phyloP scores from a whole-genome alignment of 1,140 invertebrate genomes.

The Anagrus nilaparvatae region DNA sequence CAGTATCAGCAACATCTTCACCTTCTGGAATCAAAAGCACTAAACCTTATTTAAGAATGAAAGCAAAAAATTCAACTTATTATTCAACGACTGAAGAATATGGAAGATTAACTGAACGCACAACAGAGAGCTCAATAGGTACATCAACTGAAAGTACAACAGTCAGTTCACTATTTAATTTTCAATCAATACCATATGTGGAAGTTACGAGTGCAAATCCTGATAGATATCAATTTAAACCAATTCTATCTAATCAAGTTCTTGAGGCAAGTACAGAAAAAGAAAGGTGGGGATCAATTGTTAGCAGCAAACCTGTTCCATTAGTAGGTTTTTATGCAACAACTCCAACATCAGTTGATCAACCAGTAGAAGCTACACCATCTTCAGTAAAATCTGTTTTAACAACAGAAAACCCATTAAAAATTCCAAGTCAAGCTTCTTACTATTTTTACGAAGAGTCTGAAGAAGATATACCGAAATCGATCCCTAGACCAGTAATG shows the following conservation, averaged over 20 bases:
- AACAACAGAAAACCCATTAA: slow-evolving; percentile 18
- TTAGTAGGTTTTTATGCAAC: slow-evolving; percentile 46
- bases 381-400: slow-evolving; percentile 22
- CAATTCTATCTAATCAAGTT: slow-evolving; percentile 19
- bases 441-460: slow-evolving; percentile 40
- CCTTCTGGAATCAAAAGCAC: slow-evolving; percentile 18
- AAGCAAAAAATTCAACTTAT: slow-evolving; percentile 29
- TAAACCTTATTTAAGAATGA: slow-evolving; percentile 23
- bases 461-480: slow-evolving; percentile 17
- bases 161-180: too few species aligned
- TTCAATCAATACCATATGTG: too few species aligned
- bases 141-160: slow-evolving; percentile 3
- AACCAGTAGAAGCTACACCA: slow-evolving; percentile 33
- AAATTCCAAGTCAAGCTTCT: slow-evolving; percentile 28
- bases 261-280: slow-evolving; percentile 21
- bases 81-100: slow-evolving; percentile 29
- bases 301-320: slow-evolving; percentile 46
- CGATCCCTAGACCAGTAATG: slow-evolving; percentile 21
- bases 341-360: slow-evolving; percentile 38
- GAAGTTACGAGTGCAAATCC: too few species aligned
- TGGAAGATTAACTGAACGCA: too few species aligned
- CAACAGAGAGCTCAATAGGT: slow-evolving; percentile 10
- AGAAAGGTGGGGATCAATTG: slow-evolving; percentile 22
- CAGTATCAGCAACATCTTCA: slow-evolving; percentile 29
- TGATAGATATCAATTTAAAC: slow-evolving; percentile 18